Evolutionary conservation across 2,888 invertebrate genomes (phyloP).

Genomic region (Hypomecis punctinalis): DNA sequence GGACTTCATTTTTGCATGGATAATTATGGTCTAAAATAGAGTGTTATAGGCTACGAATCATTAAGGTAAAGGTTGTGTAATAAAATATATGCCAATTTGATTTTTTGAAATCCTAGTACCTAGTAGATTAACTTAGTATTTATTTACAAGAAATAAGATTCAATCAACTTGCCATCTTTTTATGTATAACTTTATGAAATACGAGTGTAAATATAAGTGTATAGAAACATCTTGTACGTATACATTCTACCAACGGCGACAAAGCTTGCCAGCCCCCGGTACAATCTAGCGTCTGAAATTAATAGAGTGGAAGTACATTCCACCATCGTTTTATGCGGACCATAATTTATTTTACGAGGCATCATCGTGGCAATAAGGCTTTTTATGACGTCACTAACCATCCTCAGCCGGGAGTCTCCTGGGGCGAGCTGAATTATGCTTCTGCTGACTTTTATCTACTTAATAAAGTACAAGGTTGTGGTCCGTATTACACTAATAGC

Average conservation of each 20-base stretch:
- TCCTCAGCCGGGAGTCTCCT: slow-evolving; percentile 14
- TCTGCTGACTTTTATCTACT: slow-evolving; percentile 11
- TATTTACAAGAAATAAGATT: too few species aligned
- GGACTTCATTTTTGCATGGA: too few species aligned
- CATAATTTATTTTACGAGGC: slow-evolving; percentile 57
- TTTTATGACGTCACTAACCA: slow-evolving; percentile 58
- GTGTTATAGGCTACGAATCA: too few species aligned
- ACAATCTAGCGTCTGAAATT: slow-evolving; percentile 26
- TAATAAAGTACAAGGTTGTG: neutral
- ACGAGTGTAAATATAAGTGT: too few species aligned
- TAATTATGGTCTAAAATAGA: too few species aligned
- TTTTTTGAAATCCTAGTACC: too few species aligned
- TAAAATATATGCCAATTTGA: too few species aligned
- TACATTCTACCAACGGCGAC: neutral
- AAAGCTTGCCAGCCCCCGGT: neutral
- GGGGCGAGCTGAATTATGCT: slow-evolving; percentile 26
- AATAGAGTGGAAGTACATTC: slow-evolving; percentile 36
- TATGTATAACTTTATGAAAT: too few species aligned
- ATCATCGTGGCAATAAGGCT: slow-evolving; percentile 56
- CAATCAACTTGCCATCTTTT: neutral
- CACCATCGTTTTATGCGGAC: slow-evolving; percentile 34
- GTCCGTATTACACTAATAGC: too few species aligned
- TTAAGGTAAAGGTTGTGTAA: too few species aligned
- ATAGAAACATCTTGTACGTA: too few species aligned
- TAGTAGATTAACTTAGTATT: too few species aligned